Evolutionary conservation across 2,113 vertebrate genomes (phyloP), one percentile per base, ranked within the genome.

Genomic region (Sigmodon hispidus): DNA sequence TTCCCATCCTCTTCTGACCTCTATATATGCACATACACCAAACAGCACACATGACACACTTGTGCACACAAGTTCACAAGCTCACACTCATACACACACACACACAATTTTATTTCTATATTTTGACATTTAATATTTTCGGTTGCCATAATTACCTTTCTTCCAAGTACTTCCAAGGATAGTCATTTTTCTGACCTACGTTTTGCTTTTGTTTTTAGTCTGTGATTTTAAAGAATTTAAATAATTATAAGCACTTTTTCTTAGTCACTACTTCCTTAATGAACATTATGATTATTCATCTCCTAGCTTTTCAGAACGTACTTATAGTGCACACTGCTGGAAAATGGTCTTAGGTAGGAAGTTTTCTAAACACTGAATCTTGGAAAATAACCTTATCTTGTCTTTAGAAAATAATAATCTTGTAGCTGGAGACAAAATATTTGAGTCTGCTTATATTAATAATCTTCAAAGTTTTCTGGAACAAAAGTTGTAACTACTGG

Each of bases 221-320:
- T 67, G 91, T 29, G 89, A 81, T 87, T 94, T 93, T 76, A 91
- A n/a, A 75, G 63, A 19, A 29, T 67, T 91, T 85, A 85, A 34
- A 34, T 87, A 72, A 94, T 94, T 69, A 95, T 70, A 93, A 69
- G 19, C 77, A 86, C 52, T 83, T 93, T 92, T 88, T 72, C 85
- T 96, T 57, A 69, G 79, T 80, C 73, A 95, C 57, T 55, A 59
- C 50, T 91, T 89, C 63, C 61, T 36, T 85, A 90, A 97, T 90
- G 55, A 96, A 61, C 57, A 21, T 91, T 91, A 65, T 93, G 34
- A 52, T 91, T 91, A 93, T 90, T 95, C 45, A 94, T 96, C 75
- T 76, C 73, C 86, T 90, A 70, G 83, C 79, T 91, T 94, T 94
- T 93, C 52, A 83, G 87, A 93, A 69, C 24, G 43, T 50, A 45